Base-by-base conservation (phyloP, 2,797 vertebrate genomes). In the Dicrostonyx torquatus region DNA sequence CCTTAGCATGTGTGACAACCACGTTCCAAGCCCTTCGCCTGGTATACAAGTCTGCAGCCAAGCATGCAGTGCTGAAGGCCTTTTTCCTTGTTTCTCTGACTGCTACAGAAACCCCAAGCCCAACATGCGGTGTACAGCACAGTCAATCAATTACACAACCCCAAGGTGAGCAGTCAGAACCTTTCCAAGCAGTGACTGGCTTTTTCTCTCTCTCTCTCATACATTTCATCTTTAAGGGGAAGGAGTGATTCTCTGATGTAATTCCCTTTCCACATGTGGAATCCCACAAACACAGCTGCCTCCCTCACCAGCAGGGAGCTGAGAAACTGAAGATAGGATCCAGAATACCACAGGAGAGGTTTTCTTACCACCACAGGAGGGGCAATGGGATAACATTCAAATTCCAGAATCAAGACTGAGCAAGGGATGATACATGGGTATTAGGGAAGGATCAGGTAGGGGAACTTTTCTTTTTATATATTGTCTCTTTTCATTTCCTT, bases 171-270 rank as follows among this genome's bases (percentile, higher is more conserved):
- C 77, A n/a, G 18, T 40, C 17, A 17, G 0, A 2, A 29, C 45
- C 45, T 62, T 90, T 94, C 62, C n/a, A 43, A 40, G 79, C 34
- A 80, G 18, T 45, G 87, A 83, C 76, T 29, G 60, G 87, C 45
- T 64, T 24, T 78, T n/a, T n/a, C n/a, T n/a, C n/a, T n/a, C n/a
- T n/a, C n/a, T n/a, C 75, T 92, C 80, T 31, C 53, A 70, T 55
- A 68, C 26, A 29, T 50, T 90, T 91, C 40, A 24, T 34, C 73
- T 14, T 85, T 58, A 37, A 37, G 34, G 29, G n/a, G 20, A 66
- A 82, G 83, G 48, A 73, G 14, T 29, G 50, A n/a, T 48, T 64
- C 43, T n/a, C 68, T 1, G 11, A 17, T 5, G n/a, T 80, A 17
- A 5, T 22, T 75, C 14, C 34, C 24, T 90, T 75, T 70, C 40